Base-by-base conservation (phyloP, 2,797 vertebrate species). In the Myotis myotis region DNA sequence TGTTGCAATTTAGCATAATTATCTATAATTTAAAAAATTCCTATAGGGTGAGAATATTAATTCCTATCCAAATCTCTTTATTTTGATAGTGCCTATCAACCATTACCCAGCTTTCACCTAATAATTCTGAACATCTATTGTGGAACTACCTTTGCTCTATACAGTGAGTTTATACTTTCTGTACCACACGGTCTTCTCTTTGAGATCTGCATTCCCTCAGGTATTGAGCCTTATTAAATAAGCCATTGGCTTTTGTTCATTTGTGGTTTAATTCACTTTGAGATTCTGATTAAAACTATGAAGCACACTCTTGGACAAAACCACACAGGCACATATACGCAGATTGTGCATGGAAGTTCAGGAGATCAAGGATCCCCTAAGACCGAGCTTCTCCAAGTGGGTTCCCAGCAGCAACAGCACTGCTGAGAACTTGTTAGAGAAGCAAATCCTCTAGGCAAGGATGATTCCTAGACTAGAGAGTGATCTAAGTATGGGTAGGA, bases 1-100 rank as follows among this genome's bases (percentile, higher is more conserved):
- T 87, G 23, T 92, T 96, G 9, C 89, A 93, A 95, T 96, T 97
- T 19, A 3, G 68, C 15, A 5, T 7, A 96, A 97, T 97, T 97
- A 96, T 92, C 93, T 96, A 70, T 94, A 97, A 53, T 96, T 96
- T 71, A 87, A 47, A 86, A 97, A 97, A 97, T 95, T 97, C 95
- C 85, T 87, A 88, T 95, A 95, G 0, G 38, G 78, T 89, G 83
- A 72, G 82, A 96, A 74, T 96, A 94, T 86, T 96, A 53, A 66
- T 95, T 86, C 20, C 47, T 97, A 91, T 55, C 22, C 79, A 92
- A 5, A 20, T 79, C 79, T 96, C 94, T 96, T 93, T 75, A 88
- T 94, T 94, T 96, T 22, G 41, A 90, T 96, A 79, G 92, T 47
- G 28, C 7, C 64, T 91, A 30, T 20, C 64, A 93, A 84, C 86